Evolutionary conservation across 2,888 invertebrate species (phyloP).

Genomic region (Mythimna ferrago): DNA sequence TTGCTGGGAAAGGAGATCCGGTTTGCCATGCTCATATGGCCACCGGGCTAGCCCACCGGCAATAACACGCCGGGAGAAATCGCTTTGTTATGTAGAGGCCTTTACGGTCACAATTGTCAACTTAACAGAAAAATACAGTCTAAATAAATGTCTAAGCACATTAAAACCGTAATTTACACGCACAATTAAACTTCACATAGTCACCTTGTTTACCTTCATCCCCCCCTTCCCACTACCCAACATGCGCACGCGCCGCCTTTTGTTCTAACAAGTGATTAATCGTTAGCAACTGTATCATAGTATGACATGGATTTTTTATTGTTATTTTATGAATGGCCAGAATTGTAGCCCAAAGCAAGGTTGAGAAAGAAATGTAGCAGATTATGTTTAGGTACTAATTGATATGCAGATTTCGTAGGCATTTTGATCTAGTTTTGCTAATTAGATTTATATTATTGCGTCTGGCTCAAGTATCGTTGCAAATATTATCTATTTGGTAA

Average conservation of each 20-base stretch:
- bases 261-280: conserved; percentile 54
- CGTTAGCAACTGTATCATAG: conserved; percentile 16
- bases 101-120: too few species aligned
- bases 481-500: conserved; percentile 11
- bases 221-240: background rate
- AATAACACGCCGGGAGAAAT: too few species aligned
- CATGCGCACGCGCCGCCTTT: conserved; percentile 54
- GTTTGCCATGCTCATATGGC: too few species aligned
- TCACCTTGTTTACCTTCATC: conserved; percentile 44
- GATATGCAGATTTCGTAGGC: conserved; percentile 3
- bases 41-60: too few species aligned
- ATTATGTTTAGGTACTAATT: background rate
- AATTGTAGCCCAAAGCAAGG: conserved; percentile 37
- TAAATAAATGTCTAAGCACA: conserved; percentile 1
- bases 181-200: conserved; percentile 45
- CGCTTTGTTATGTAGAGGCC: too few species aligned
- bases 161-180: conserved; percentile 19
- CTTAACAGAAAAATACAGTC: too few species aligned
- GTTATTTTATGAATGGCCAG: conserved; percentile 23
- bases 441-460: conserved; percentile 6
- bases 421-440: conserved; percentile 15
- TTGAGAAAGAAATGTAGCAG: conserved; percentile 22
- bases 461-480: background rate
- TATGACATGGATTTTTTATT: conserved; percentile 17
- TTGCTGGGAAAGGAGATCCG: too few species aligned